Evolutionary conservation across 1,140 invertebrate genomes (phyloP), one percentile per base, ranked within the genome.

Genomic region (Hylyphantes graminicola): DNA sequence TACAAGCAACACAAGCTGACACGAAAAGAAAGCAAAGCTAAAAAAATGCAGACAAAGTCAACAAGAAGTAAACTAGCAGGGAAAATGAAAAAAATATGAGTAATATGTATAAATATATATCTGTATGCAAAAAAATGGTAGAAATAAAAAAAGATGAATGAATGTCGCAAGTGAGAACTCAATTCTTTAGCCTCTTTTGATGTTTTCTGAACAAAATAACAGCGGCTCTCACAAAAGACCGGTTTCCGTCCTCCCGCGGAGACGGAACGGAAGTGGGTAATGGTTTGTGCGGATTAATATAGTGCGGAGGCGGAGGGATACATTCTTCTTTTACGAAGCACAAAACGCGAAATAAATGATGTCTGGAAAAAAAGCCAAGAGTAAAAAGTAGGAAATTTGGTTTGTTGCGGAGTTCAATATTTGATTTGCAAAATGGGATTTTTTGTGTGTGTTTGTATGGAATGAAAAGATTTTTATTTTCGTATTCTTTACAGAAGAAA

Each of bases 261-360:
- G 79, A 81, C 79, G 57, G 67, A 81, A 81, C 79, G 79, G 79
- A 81, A 81, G 79, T 81, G 79, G 79, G 79, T 81, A 81, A 81
- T 81, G 79, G 79, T 81, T 81, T 81, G 79, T 73, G 79, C 79
- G 79, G 79, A 81, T 81, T 81, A 81, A 81, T 81, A 81, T 81
- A 81, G 79, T 81, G 79, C 79, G 67, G 79, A 17, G 78, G 79
- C 77, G 77, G 77, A 81, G 67, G 79, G 57, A 73, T 81, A 63
- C 59, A 53, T 80, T 80, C 64, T 78, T 78, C 57, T 80, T 80
- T 81, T 73, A 63, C 67, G n/a, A 81, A 73, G 79, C 79, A 81
- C 79, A 81, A 81, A 81, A 81, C 79, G 79, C 79, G 79, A 81
- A 81, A 81, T 81, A 81, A 81, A 81, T 81, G 79, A 81, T 81